Conservation (phyloP, 2,113 vertebrate genomes). For the Cynoglossus semilaevis region DNA sequence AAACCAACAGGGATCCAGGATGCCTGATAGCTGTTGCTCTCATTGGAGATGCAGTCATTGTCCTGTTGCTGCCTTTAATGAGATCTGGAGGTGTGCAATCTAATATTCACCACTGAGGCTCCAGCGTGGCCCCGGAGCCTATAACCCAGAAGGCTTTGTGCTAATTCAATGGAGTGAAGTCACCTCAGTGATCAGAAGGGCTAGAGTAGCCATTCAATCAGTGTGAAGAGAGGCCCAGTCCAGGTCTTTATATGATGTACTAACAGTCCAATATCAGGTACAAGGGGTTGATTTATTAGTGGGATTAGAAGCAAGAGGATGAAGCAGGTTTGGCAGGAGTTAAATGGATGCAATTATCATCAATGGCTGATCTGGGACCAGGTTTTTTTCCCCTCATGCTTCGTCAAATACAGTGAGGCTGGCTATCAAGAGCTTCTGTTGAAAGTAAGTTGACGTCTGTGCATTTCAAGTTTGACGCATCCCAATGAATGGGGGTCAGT, state of each 20-base stretch:
- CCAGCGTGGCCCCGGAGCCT: constrained; percentile 60
- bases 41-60: constrained; percentile 70
- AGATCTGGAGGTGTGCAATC: constrained; percentile 74
- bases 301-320: neutral
- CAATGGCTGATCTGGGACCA: neutral
- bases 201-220: constrained; percentile 45
- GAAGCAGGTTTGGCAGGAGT: neutral
- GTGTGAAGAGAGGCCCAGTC: constrained; percentile 18
- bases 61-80: constrained; percentile 73
- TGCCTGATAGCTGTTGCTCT: constrained; percentile 62
- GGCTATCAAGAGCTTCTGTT: too few species aligned
- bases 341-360: constrained; percentile 3
- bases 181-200: constrained; percentile 56
- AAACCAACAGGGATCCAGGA: constrained; percentile 50
- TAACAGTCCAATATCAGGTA: constrained; percentile 6
- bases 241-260: constrained; percentile 5
- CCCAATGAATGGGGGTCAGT: too few species aligned
- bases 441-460: too few species aligned
- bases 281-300: neutral
- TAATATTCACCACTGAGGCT: constrained; percentile 71
- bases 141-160: constrained; percentile 51
- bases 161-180: constrained; percentile 68
- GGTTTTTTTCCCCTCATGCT: neutral
- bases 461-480: too few species aligned
- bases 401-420: neutral